These are phyloP conservation scores for Dendrolimus punctatus DNA, from an alignment of 1,140 invertebrate genomes.

Conservation along the genomic window DNA sequence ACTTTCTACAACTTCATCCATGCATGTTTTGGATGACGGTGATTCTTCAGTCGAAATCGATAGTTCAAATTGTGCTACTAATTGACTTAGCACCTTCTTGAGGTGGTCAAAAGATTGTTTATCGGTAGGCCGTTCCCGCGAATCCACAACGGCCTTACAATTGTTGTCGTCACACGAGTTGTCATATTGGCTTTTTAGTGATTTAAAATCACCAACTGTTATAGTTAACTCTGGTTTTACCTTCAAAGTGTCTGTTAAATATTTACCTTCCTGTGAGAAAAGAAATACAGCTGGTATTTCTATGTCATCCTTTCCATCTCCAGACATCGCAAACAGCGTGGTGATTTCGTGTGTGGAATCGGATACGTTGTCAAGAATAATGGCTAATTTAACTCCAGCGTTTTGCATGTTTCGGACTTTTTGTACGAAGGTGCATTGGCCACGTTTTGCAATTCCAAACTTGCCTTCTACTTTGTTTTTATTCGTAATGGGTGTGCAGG, in stretches of 20 bases:
- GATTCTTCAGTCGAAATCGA: constrained; percentile 35
- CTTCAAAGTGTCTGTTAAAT: constrained; percentile 74
- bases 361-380: constrained; percentile 90
- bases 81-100: constrained; percentile 47
- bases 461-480: constrained; percentile 76
- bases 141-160: constrained; percentile 30
- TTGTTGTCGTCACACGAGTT: constrained; percentile 29
- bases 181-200: constrained; percentile 31
- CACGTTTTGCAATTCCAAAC: constrained; percentile 89
- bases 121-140: constrained; percentile 15
- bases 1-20: constrained; percentile 4
- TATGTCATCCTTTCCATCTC: constrained; percentile 91
- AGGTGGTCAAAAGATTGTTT: constrained; percentile 53
- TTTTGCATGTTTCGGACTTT: constrained; percentile 91
- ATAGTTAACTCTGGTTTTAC: constrained; percentile 68
- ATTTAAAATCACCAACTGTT: constrained; percentile 68
- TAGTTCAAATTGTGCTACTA: constrained; percentile 53
- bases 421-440: constrained; percentile 96
- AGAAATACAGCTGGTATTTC: constrained; percentile 93
- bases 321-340: constrained; percentile 96
- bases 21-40: constrained; percentile 14
- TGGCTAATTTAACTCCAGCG: constrained; percentile 87
- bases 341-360: constrained; percentile 81
- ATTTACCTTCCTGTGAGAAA: constrained; percentile 83
- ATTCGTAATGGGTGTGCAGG: constrained; percentile 80